These are phyloP conservation scores for Chrysotoxum bicinctum DNA, from an alignment of 2,888 invertebrate species.

Conservation along the genomic window DNA sequence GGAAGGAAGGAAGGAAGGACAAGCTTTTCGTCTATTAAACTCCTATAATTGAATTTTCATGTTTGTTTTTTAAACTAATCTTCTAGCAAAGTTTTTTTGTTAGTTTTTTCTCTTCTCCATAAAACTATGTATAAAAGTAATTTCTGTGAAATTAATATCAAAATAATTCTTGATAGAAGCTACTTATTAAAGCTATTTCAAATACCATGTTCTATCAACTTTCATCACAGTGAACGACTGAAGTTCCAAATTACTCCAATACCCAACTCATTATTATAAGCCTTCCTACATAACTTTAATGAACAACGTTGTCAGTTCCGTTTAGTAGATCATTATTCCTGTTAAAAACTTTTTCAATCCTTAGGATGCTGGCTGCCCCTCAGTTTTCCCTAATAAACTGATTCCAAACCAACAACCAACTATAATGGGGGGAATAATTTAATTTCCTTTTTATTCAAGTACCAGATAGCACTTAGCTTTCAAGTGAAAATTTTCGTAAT, in stretches of 20 bases:
- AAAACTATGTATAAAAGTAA: not conserved
- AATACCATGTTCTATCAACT: not conserved
- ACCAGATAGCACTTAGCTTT: not conserved
- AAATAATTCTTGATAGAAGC: not conserved
- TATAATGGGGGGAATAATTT: not conserved
- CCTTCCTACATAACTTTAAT: not conserved
- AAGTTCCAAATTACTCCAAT: not conserved
- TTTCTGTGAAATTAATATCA: not conserved
- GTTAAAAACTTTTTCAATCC: not conserved
- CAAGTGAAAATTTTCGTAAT: not conserved
- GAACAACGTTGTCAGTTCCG: not conserved
- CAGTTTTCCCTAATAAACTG: not conserved
- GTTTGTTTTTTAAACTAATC: no score
- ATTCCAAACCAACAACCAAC: not conserved
- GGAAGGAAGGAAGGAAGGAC: no score
- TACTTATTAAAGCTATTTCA: not conserved
- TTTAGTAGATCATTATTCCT: not conserved
- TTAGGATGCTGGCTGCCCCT: no score
- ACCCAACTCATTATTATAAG: not conserved
- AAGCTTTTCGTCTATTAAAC: no score
- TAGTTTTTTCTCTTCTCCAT: not conserved
- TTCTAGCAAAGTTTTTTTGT: no score
- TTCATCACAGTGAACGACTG: not conserved
- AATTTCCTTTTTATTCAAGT: not conserved
- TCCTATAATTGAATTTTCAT: no score